Evolutionary conservation across 2,797 vertebrate genomes (phyloP).

Genomic region (Myotis daubentonii): DNA sequence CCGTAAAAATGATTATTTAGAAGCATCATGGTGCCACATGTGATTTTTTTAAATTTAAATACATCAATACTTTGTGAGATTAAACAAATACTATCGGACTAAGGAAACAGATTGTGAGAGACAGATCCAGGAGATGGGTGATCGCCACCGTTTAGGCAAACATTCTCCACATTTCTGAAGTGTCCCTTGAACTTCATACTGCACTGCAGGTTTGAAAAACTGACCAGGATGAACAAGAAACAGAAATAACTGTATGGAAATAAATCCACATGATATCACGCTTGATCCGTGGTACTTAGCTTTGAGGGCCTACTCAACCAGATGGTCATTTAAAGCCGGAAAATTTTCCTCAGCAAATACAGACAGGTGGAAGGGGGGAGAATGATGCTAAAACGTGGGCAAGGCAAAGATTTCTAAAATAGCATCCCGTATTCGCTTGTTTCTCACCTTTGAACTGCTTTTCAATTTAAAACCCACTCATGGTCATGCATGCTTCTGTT

Average conservation of each 20-base stretch:
- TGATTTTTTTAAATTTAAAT: neutral
- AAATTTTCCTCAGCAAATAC: conserved; percentile 35
- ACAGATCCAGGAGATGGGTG: neutral
- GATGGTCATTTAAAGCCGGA: conserved; percentile 62
- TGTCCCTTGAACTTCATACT: conserved; percentile 11
- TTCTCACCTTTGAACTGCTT: conserved; percentile 57
- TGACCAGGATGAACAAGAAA: conserved; percentile 46
- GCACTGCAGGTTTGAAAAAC: neutral
- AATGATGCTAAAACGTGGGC: conserved; percentile 2
- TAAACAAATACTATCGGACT: conserved; percentile 8
- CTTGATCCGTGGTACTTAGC: conserved; percentile 20
- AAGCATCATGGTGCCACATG: neutral
- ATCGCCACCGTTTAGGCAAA: neutral
- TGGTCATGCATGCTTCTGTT: conserved; percentile 3
- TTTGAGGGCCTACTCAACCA: conserved; percentile 54
- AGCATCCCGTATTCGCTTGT: neutral
- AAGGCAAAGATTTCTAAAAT: neutral
- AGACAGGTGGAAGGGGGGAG: neutral
- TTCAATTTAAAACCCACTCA: conserved; percentile 41
- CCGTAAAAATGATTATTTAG: conserved; percentile 11
- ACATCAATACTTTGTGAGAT: conserved; percentile 5
- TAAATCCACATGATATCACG: conserved; percentile 21
- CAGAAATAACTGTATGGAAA: conserved; percentile 47
- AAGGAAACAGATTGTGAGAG: neutral
- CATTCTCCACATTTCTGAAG: neutral